phyloP scores from a whole-genome alignment of 2,113 vertebrate species.

The Eidolon helvum region DNA sequence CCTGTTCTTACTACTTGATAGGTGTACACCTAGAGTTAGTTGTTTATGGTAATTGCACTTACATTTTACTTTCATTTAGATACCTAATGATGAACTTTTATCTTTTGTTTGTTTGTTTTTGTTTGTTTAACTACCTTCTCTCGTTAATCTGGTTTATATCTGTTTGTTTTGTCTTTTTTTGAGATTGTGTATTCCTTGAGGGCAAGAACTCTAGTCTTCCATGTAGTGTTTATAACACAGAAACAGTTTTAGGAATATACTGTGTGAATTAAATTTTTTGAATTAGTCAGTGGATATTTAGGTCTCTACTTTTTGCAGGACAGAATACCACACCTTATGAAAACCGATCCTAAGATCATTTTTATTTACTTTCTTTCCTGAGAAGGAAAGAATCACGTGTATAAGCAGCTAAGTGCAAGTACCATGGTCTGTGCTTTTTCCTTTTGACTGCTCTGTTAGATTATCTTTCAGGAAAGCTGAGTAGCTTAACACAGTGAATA shows the following conservation, averaged over 20 bases:
- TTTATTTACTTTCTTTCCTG: background rate
- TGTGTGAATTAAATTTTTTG: background rate
- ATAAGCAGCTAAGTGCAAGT: background rate
- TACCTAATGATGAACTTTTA: background rate
- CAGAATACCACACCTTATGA: background rate
- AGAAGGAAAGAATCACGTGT: background rate
- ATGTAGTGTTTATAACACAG: background rate
- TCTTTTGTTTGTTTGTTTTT: background rate
- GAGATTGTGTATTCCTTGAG: background rate
- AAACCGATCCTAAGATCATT: background rate
- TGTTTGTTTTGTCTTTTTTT: background rate
- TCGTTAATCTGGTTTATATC: background rate
- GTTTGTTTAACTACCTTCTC: background rate
- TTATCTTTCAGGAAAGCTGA: conserved; percentile 65
- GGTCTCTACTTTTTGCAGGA: background rate
- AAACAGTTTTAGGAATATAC: background rate
- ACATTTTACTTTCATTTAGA: background rate
- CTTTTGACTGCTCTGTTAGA: conserved; percentile 32
- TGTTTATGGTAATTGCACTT: background rate
- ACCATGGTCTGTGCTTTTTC: background rate
- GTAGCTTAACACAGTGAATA: conserved; percentile 42
- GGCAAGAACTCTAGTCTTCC: background rate
- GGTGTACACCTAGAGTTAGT: background rate
- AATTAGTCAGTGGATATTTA: background rate
- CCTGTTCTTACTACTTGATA: background rate